These are phyloP conservation scores for Scomber japonicus DNA, from an alignment of 2,113 vertebrate species.

Conservation along the genomic window DNA sequence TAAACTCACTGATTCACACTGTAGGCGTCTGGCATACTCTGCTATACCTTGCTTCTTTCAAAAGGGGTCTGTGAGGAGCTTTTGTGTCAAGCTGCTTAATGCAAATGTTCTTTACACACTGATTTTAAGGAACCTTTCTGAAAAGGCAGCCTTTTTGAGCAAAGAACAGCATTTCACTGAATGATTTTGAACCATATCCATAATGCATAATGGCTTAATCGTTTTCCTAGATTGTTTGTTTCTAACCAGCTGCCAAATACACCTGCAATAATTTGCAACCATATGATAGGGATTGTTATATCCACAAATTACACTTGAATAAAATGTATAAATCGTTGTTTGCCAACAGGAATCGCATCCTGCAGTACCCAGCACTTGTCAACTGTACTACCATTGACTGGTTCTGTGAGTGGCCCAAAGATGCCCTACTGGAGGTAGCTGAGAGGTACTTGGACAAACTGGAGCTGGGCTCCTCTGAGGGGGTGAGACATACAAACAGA, in stretches of 20 bases:
- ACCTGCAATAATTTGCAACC: not conserved
- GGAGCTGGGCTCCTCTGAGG: constrained; percentile 83
- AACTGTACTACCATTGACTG: constrained; percentile 94
- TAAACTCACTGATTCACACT: constrained; percentile 40
- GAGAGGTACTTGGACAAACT: constrained; percentile 88
- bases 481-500: constrained; percentile 76
- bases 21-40: not conserved
- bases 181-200: not conserved
- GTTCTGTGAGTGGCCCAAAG: constrained; percentile 92
- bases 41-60: constrained; percentile 11
- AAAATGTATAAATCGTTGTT: not conserved
- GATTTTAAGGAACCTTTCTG: not conserved
- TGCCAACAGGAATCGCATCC: constrained; percentile 87
- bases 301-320: not conserved
- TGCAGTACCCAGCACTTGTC: constrained; percentile 92
- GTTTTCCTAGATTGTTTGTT: not conserved
- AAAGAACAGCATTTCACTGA: not conserved
- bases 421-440: constrained; percentile 92
- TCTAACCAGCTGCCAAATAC: not conserved
- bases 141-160: constrained; percentile 4
- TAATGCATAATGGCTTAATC: not conserved
- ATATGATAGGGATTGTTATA: not conserved
- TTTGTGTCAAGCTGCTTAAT: not conserved
- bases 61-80: not conserved
- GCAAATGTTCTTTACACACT: constrained; percentile 1